A percentile compares a stretch with the other conserved stretches of the same genome.
These are phyloP conservation scores for Falco rusticolus DNA, from an alignment of 2,797 vertebrate species.

Conservation along the genomic window DNA sequence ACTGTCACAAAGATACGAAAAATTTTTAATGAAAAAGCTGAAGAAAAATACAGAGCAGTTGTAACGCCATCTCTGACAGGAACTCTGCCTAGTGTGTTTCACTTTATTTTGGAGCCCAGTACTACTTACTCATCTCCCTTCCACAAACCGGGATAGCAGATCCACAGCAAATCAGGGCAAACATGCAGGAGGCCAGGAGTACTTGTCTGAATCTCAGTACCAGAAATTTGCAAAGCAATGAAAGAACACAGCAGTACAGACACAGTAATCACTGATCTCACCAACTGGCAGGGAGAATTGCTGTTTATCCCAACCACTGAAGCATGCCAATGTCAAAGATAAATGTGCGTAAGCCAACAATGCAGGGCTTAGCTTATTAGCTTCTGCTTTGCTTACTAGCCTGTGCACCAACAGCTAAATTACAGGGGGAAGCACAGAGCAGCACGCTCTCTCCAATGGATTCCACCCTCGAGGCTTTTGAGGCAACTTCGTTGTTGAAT, in stretches of 20 bases:
- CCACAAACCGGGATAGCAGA: not conserved
- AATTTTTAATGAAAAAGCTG: not conserved
- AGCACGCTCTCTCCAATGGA: not conserved
- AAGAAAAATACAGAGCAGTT: not conserved
- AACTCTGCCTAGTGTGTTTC: not conserved
- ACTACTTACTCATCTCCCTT: not conserved
- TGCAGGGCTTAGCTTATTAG: not conserved
- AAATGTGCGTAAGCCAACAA: not conserved
- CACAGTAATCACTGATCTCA: not conserved
- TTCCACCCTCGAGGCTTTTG: not conserved
- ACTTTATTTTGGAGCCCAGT: not conserved
- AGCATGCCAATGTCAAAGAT: not conserved
- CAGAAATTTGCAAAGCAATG: not conserved
- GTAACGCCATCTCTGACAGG: not conserved
- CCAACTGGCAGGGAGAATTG: not conserved
- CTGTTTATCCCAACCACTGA: not conserved
- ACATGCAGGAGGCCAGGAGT: not conserved
- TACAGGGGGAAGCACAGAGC: not conserved
- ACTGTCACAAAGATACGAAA: not conserved
- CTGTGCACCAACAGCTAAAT: not conserved
- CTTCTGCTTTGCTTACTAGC: not conserved
- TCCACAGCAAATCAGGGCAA: not conserved
- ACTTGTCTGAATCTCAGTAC: not conserved
- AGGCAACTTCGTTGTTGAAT: not conserved
- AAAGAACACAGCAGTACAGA: not conserved